These are phyloP conservation scores for Temnothorax curvispinosus DNA, from an alignment of 1,140 invertebrate species.

Conservation along the genomic window DNA sequence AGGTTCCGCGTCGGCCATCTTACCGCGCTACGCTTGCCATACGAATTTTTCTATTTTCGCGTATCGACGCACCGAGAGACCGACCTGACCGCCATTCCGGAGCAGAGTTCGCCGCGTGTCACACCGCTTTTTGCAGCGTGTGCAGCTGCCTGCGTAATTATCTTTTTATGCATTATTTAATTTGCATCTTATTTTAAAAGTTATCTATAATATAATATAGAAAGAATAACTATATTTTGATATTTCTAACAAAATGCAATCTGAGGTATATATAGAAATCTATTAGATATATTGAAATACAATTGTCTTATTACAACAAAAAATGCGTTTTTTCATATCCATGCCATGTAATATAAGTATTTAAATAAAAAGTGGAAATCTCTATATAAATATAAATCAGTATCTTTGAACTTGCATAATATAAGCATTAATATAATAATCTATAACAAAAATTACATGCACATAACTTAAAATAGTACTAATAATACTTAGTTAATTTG, in stretches of 20 bases:
- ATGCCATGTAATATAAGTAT: neutral
- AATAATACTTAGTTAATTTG: neutral
- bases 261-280: neutral
- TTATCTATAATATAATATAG: neutral
- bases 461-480: neutral
- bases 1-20: constrained; percentile 75
- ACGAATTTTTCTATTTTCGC: constrained; percentile 62
- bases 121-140: neutral
- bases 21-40: constrained; percentile 35
- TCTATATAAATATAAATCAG: neutral
- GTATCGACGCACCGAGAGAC: constrained; percentile 32
- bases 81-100: constrained; percentile 7
- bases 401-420: neutral
- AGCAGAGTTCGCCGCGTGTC: constrained; percentile 27
- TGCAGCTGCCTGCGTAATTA: neutral
- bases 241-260: neutral
- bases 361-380: constrained; percentile 9
- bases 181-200: constrained; percentile 13
- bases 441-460: neutral
- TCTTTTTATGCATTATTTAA: constrained; percentile 2
- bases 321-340: neutral
- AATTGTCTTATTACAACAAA: neutral
- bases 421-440: neutral
- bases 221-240: neutral
- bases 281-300: neutral